phyloP scores from a whole-genome alignment of 2,797 vertebrate species.

The Neostethus bicornis region DNA sequence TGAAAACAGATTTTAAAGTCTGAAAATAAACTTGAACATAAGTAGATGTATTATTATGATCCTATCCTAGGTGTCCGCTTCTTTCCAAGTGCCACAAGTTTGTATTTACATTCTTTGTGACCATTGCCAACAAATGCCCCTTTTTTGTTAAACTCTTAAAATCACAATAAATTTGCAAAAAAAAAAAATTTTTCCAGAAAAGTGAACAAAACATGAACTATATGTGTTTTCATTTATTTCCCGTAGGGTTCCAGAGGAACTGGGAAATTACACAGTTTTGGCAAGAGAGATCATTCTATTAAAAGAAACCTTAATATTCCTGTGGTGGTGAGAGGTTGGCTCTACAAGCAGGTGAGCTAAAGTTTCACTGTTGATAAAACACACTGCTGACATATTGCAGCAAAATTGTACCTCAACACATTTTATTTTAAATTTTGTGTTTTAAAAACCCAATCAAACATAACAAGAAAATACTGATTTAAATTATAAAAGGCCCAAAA shows the following conservation, averaged over 20 bases:
- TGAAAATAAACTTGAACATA: slow-evolving; percentile 35
- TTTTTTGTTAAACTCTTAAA: slow-evolving; percentile 3
- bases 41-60: slow-evolving; percentile 19
- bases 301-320: slow-evolving; percentile 95
- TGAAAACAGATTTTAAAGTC: slow-evolving; percentile 20
- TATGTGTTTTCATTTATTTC: slow-evolving; percentile 29
- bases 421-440: not conserved
- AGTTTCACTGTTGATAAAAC: not conserved
- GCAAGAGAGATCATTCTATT: slow-evolving; percentile 95
- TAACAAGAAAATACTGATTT: too few species aligned
- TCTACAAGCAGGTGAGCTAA: slow-evolving; percentile 93
- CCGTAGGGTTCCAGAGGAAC: slow-evolving; percentile 82
- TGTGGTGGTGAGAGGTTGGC: slow-evolving; percentile 96
- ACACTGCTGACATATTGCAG: not conserved
- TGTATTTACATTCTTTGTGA: slow-evolving; percentile 1
- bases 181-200: slow-evolving; percentile 17
- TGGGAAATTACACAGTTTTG: slow-evolving; percentile 93
- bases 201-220: slow-evolving; percentile 9
- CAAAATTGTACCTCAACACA: not conserved
- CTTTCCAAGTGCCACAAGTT: slow-evolving; percentile 1
- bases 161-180: slow-evolving; percentile 1
- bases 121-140: not conserved
- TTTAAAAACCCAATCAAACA: not conserved
- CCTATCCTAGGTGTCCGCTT: too few species aligned
- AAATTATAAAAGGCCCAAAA: too few species aligned